These are phyloP conservation scores for Hylomyscus alleni DNA, from an alignment of 2,797 vertebrate genomes.

Conservation along the genomic window DNA sequence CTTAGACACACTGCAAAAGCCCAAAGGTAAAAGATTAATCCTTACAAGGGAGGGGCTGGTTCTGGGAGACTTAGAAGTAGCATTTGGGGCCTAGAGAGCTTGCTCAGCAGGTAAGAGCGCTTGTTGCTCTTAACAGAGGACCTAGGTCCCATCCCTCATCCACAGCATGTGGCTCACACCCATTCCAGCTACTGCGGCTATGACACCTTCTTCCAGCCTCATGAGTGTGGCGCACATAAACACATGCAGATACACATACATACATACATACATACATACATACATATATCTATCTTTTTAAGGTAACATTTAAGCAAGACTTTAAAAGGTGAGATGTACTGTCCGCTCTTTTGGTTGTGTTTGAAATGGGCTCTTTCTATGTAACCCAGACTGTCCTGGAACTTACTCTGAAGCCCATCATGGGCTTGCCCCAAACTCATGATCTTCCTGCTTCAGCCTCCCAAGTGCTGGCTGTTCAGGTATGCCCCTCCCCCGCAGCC, in stretches of 20 bases:
- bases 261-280: not conserved
- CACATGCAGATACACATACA: not conserved
- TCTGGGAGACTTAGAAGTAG: conserved; percentile 20
- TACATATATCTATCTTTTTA: too few species aligned
- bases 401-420: not conserved
- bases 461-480: not conserved
- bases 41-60: not conserved
- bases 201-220: not conserved
- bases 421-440: not conserved
- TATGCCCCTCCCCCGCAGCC: not conserved
- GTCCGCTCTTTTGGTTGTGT: not conserved
- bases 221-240: not conserved
- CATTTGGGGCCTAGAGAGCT: too few species aligned
- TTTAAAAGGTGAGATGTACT: not conserved
- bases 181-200: not conserved
- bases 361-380: not conserved
- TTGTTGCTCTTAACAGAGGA: not conserved
- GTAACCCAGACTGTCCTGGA: not conserved
- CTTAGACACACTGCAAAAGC: not conserved
- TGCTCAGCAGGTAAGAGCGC: not conserved
- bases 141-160: not conserved
- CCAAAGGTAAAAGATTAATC: not conserved
- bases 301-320: not conserved
- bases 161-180: not conserved
- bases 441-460: not conserved